A percentile compares a stretch with the other conserved stretches of the same genome.
These are phyloP conservation scores for Andricus grossulariae DNA, from an alignment of 1,140 invertebrate species.

Conservation along the genomic window DNA sequence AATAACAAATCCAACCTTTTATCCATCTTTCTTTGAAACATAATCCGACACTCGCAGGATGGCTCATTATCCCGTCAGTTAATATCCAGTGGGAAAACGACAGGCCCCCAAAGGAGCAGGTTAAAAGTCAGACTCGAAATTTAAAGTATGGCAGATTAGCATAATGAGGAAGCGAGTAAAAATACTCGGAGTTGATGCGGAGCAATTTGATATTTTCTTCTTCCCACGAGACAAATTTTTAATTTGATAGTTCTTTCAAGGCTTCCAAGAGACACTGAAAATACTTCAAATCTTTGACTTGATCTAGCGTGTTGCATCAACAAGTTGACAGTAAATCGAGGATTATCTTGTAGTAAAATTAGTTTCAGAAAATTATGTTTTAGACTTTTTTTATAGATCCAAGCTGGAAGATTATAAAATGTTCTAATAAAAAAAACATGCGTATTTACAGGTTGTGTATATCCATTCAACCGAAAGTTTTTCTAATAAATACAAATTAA, in stretches of 20 bases:
- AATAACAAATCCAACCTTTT: constrained; percentile 41
- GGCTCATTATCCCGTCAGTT: constrained; percentile 53
- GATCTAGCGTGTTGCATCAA: neutral
- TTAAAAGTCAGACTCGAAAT: constrained; percentile 47
- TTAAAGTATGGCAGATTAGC: constrained; percentile 58
- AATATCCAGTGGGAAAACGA: constrained; percentile 48
- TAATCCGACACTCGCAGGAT: constrained; percentile 49
- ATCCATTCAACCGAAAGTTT: too few relatives aligned
- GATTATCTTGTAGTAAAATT: neutral
- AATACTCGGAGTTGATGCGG: neutral
- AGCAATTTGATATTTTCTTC: constrained; percentile 32
- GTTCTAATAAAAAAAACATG: too few relatives aligned
- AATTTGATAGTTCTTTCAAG: constrained; percentile 18
- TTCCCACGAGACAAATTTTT: constrained; percentile 7
- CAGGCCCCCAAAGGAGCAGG: constrained; percentile 47
- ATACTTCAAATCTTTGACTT: neutral
- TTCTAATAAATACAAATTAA: too few relatives aligned
- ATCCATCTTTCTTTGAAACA: constrained; percentile 49
- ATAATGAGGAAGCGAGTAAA: constrained; percentile 47
- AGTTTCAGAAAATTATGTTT: neutral
- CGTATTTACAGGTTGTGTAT: too few relatives aligned
- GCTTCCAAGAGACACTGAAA: neutral
- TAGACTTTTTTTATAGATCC: neutral
- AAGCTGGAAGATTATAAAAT: too few relatives aligned
- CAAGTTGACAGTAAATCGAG: neutral